Base-by-base conservation (phyloP, 2,888 invertebrate species). In the Diadegma fenestrale region DNA sequence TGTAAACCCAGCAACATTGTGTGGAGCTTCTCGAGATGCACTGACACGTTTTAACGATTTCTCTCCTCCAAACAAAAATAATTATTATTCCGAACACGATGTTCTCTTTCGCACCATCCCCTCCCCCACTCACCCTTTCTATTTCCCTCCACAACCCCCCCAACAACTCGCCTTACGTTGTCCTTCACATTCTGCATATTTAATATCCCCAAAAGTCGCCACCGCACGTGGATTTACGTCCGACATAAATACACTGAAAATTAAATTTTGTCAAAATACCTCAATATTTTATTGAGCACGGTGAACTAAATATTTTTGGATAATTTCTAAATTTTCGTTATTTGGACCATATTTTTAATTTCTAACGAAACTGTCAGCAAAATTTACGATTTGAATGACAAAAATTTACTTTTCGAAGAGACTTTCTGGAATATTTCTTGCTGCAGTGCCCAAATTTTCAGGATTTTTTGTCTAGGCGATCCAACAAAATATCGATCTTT, bases 61-160 rank as follows among this genome's bases (percentile, higher is more conserved):
- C 88, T 87, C 88, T 86, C 76, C 64, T 79, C 69, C 75, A 85
- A 87, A 90, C 89, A 88, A 88, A 83, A 87, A 88, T 89, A 87
- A 91, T 92, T 91, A 90, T 90, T 91, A 91, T 91, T 92, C 92
- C 76, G 79, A 86, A 86, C 91, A 90, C 90, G 91, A 86, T 64
- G 61, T 72, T 43, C 76, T 71, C 82, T 85, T 78, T 82, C 68
- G 41, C 82, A 43, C 69, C 61, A 45, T 43, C 48, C n/a, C 75
- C 33, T 19, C 33, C 37, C 30, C 12, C 5, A 12, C 54, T 75
- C 26, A n/a, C n/a, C n/a, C 61, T 63, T n/a, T 71, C 19, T 30
- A 17, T 22, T 12, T 17, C 7, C 14, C 22, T 17, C 30, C 37
- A 12, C 0, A 37, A 51, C 33, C 7, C 6, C 10, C 12, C 12